A percentile compares a stretch with the other conserved stretches of the same genome.
These are phyloP conservation scores for Apteryx mantelli DNA, from an alignment of 2,113 vertebrate genomes.

Conservation along the genomic window DNA sequence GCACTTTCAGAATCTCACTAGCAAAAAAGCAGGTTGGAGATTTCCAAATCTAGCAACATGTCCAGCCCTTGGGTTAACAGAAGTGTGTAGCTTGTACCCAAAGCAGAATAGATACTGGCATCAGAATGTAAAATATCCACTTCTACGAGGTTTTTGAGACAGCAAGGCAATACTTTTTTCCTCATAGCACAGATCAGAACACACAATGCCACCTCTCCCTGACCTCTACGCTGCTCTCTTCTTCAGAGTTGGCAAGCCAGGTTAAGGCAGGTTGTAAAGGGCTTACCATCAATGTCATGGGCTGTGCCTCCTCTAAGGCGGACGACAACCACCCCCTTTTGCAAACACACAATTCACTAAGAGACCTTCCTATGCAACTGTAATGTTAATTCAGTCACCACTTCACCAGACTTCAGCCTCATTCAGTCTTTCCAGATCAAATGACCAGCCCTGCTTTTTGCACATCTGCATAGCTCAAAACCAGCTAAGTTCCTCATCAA, in stretches of 20 bases:
- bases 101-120: background rate
- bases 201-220: background rate
- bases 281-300: background rate
- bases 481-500: background rate
- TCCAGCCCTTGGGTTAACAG: background rate
- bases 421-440: background rate
- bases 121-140: background rate
- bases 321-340: background rate
- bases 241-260: background rate
- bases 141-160: background rate
- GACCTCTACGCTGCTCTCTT: background rate
- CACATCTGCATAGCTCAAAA: background rate
- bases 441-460: background rate
- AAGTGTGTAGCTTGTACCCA: background rate
- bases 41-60: background rate
- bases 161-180: background rate
- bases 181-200: background rate
- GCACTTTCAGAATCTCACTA: background rate
- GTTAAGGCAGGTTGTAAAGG: background rate
- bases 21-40: background rate
- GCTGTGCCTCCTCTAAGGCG: background rate
- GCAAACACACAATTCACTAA: background rate
- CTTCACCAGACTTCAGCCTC: background rate
- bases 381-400: background rate
- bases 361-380: background rate